Percentiles rank a stretch among this genome's conserved stretches.
These are phyloP conservation scores for Xiphophorus couchianus DNA, from an alignment of 2,113 vertebrate genomes.

Conservation along the genomic window DNA sequence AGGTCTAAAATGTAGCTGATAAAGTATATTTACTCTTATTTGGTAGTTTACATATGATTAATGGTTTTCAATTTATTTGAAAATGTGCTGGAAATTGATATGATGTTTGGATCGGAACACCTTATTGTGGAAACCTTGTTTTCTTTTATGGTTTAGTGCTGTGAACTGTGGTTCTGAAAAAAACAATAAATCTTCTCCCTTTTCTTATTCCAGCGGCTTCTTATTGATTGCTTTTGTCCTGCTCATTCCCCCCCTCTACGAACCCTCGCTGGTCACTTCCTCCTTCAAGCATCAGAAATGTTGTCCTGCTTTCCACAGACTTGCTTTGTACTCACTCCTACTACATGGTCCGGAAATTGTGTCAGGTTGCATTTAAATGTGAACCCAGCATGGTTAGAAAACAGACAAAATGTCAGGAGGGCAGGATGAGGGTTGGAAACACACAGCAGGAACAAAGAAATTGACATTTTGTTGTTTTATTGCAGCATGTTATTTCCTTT, in stretches of 20 bases:
- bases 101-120: background rate
- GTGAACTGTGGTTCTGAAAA: background rate
- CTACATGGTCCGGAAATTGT: constrained; percentile 26
- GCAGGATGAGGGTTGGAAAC: constrained; percentile 20
- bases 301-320: constrained; percentile 8
- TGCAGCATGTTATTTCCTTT: constrained; percentile 43
- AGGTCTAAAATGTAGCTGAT: background rate
- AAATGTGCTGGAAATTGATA: background rate
- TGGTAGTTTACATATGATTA: background rate
- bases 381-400: constrained; percentile 17
- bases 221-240: background rate
- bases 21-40: background rate
- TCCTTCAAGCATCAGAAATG: constrained; percentile 12
- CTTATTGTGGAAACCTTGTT: background rate
- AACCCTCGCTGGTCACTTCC: constrained; percentile 12
- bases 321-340: constrained; percentile 14
- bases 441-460: constrained; percentile 22
- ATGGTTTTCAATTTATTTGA: background rate
- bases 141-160: background rate
- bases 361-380: constrained; percentile 40
- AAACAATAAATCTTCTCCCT: background rate
- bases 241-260: background rate
- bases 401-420: constrained; percentile 24
- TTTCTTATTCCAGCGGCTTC: background rate
- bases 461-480: constrained; percentile 6